Evolutionary conservation across 2,797 vertebrate species (phyloP).

Genomic region (Hippoglossus hippoglossus): DNA sequence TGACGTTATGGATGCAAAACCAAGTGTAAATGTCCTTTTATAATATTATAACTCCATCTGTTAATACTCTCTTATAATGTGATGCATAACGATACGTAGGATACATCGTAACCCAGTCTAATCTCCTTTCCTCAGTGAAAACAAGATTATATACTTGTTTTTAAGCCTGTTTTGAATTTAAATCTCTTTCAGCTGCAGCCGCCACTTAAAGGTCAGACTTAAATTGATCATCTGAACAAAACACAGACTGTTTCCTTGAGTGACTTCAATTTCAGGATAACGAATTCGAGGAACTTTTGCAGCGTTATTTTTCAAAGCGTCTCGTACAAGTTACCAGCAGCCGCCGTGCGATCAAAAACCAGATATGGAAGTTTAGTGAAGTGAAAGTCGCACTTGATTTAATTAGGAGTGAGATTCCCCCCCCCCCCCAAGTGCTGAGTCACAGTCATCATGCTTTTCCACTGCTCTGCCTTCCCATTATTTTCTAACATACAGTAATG

Average conservation of each 20-base stretch:
- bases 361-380: conserved; percentile 75
- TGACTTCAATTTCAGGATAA: conserved; percentile 70
- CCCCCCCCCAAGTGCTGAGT: conserved; percentile 52
- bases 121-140: conserved; percentile 15
- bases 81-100: not conserved
- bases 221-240: conserved; percentile 51
- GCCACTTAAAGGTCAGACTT: conserved; percentile 33
- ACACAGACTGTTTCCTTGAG: conserved; percentile 42
- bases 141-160: conserved; percentile 50
- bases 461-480: conserved; percentile 59
- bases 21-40: not conserved
- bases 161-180: conserved; percentile 32
- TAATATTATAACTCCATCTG: conserved; percentile 1
- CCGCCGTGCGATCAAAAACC: conserved; percentile 62
- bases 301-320: conserved; percentile 58
- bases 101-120: not conserved
- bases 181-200: conserved; percentile 25
- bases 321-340: conserved; percentile 63
- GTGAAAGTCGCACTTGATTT: conserved; percentile 77
- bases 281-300: conserved; percentile 55
- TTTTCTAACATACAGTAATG: conserved; percentile 67
- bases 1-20: no score
- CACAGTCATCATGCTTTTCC: conserved; percentile 64
- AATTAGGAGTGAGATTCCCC: conserved; percentile 72
- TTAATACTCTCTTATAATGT: conserved; percentile 16